Percentiles rank a stretch among this genome's conserved stretches.
These are phyloP conservation scores for Phrynocephalus guinanensis DNA, from an alignment of 2,797 vertebrate genomes.

Conservation along the genomic window DNA sequence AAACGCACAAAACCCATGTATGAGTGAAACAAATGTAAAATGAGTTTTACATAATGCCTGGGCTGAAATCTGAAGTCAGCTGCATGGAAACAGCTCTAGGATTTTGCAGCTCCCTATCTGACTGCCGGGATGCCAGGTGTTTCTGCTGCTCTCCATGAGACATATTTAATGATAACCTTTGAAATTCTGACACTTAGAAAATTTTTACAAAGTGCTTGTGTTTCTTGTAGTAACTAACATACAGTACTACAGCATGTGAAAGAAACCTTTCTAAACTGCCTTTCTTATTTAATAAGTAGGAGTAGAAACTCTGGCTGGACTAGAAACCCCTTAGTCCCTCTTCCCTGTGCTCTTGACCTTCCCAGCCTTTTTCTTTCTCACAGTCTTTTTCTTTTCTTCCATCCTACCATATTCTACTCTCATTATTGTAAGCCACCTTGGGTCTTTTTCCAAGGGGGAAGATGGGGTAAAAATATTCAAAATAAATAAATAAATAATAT, in stretches of 20 bases:
- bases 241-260: background rate
- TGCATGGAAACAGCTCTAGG: background rate
- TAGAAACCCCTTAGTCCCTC: too few relatives aligned
- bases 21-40: slow-evolving; percentile 9
- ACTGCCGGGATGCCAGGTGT: background rate
- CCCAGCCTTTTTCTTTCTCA: too few relatives aligned
- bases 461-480: too few relatives aligned
- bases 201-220: background rate
- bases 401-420: too few relatives aligned
- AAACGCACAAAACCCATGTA: slow-evolving; percentile 15
- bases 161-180: background rate
- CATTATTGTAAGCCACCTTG: too few relatives aligned
- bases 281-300: too few relatives aligned
- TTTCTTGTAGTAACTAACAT: background rate
- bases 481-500: too few relatives aligned
- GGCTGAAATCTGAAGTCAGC: background rate
- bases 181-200: background rate
- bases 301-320: too few relatives aligned
- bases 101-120: background rate
- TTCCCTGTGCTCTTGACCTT: too few relatives aligned
- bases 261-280: too few relatives aligned
- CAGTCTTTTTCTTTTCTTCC: too few relatives aligned
- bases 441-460: too few relatives aligned
- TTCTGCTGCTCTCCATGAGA: background rate
- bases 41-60: background rate